Evolutionary conservation across 2,797 vertebrate genomes (phyloP).

Genomic region (Gorsachius magnificus): DNA sequence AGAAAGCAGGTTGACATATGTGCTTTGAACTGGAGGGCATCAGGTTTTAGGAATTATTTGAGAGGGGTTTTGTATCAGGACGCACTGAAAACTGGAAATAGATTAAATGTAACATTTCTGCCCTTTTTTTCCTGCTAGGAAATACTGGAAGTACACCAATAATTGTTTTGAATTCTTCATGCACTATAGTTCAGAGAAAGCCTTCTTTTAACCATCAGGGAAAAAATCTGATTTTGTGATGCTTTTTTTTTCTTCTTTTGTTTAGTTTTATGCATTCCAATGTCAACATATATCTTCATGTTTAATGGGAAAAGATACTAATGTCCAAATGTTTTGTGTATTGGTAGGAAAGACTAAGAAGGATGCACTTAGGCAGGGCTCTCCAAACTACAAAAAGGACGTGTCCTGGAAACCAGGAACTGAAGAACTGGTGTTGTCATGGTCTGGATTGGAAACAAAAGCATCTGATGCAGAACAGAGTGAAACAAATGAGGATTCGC

Average conservation of each 20-base stretch:
- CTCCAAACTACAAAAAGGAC: neutral
- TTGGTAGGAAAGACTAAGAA: slow-evolving; percentile 35
- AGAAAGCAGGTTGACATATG: neutral
- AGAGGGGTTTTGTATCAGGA: neutral
- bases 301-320: neutral
- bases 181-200: neutral
- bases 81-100: neutral
- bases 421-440: neutral
- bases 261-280: neutral
- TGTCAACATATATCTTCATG: neutral
- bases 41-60: neutral
- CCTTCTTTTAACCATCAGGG: neutral
- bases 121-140: neutral
- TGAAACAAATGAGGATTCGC: neutral
- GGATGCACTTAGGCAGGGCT: neutral
- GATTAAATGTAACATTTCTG: neutral
- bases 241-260: neutral
- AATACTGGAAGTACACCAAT: neutral
- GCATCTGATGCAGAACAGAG: neutral
- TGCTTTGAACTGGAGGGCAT: neutral
- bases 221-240: neutral
- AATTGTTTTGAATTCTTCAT: neutral
- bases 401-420: neutral
- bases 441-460: neutral
- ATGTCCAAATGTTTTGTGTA: neutral